Base-by-base conservation (phyloP, 2,113 vertebrate genomes). In the Bombycilla garrulus region DNA sequence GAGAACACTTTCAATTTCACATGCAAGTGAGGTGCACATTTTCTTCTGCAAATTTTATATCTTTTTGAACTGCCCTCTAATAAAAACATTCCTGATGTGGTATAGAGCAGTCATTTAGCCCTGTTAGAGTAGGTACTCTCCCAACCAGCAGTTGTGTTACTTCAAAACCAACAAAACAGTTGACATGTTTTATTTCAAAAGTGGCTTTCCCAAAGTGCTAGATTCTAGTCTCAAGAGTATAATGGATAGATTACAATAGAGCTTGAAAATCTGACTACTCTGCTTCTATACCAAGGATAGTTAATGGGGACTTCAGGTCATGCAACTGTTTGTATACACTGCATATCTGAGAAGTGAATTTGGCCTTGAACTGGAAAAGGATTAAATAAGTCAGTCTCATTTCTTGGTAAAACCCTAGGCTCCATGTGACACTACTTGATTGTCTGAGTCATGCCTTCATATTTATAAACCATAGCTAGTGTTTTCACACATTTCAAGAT, bases 401-500 rank as follows among this genome's bases (percentile, higher is more conserved):
- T 93, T 65, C 61, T 88, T 66, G 60, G 58, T 71, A 88, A 96
- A 94, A 90, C 48, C 67, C 24, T 56, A 69, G 56, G 51, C 61
- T 96, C 48, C 56, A 60, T 81, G 56, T 88, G 76, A 90, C 2
- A 16, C 36, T 71, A 42, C 40, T 69, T 57, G 53, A 84, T 45
- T 69, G 29, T 77, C 58, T 96, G 90, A 96, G 76, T 88, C 92
- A 84, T 35, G 81, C 31, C 18, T 95, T 83, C 57, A n/a, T 78
- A 76, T 93, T 93, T 88, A 78, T 92, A 93, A 93, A 74, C 40
- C 31, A 25, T 33, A 6, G 1, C 29, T 64, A 45, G 56, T 88
- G 71, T 86, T 96, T 95, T 93, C 90, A 90, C 71, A 92, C 61
- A 85, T 84, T 92, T 91, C 78, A 82, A 50, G 81, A 81, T 57